phyloP scores from a whole-genome alignment of 1,140 invertebrate species.

The Bombus waltoni region DNA sequence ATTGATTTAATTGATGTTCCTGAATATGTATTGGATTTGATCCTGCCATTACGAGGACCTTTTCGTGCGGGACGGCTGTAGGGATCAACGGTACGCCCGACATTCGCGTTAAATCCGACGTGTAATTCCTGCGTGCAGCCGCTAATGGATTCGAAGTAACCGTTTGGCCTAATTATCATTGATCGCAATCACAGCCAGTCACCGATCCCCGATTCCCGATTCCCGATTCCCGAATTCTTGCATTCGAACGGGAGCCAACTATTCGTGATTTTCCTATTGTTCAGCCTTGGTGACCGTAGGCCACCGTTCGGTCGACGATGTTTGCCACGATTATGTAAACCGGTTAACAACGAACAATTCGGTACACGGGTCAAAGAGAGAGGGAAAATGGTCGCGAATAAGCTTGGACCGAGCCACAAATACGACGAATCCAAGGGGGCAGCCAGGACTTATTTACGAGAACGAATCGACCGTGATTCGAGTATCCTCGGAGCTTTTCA shows the following conservation, averaged over 20 bases:
- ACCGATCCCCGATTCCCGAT: slow-evolving; percentile 16
- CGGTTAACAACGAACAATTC: neutral
- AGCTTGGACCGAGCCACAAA: neutral
- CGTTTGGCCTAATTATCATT: slow-evolving; percentile 38
- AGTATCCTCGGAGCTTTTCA: neutral
- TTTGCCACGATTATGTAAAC: slow-evolving; percentile 4
- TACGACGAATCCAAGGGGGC: slow-evolving; percentile 2
- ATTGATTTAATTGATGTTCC: slow-evolving; percentile 20
- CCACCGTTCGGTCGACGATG: neutral
- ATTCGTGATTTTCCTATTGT: slow-evolving; percentile 26
- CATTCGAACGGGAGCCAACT: neutral
- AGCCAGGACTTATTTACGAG: slow-evolving; percentile 7
- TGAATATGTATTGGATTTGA: neutral
- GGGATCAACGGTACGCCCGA: slow-evolving; percentile 20
- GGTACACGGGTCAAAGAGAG: neutral
- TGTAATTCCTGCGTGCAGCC: slow-evolving; percentile 32
- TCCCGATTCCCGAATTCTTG: neutral
- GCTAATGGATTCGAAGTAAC: slow-evolving; percentile 51
- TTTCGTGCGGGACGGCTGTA: neutral
- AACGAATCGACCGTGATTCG: slow-evolving; percentile 1
- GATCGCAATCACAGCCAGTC: neutral
- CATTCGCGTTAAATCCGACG: slow-evolving; percentile 12
- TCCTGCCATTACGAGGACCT: neutral
- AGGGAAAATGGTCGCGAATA: neutral
- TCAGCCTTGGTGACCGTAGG: neutral